A percentile compares a stretch with the other conserved stretches of the same genome.
Evolutionary conservation across 2,113 vertebrate genomes (phyloP).

Genomic region (Zapus hudsonius): DNA sequence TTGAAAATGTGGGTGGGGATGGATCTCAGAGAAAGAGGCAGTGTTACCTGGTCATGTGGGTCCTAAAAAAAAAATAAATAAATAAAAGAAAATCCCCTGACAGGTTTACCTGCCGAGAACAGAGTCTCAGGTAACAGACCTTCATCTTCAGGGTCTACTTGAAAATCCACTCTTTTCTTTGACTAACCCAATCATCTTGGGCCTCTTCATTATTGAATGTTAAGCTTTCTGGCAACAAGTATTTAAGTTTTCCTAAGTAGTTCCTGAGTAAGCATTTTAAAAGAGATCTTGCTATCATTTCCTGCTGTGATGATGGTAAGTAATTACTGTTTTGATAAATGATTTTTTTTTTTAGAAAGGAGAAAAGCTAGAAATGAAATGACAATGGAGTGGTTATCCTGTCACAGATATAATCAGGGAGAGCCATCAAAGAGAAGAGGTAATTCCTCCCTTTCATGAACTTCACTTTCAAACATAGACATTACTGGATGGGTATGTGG

Average conservation of each 20-base stretch:
- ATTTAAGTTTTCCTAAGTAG: neutral
- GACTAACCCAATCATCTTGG: neutral
- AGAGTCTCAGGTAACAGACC: neutral
- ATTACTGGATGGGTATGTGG: neutral
- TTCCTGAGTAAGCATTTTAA: neutral
- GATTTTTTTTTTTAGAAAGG: slow-evolving; percentile 9
- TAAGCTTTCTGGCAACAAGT: neutral
- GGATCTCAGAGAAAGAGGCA: neutral
- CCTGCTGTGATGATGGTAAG: slow-evolving; percentile 36
- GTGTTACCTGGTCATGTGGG: accelerated
- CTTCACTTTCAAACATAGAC: slow-evolving; percentile 18
- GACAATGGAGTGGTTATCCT: slow-evolving; percentile 45
- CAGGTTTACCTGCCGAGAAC: neutral
- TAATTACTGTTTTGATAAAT: slow-evolving; percentile 63
- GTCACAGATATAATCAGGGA: slow-evolving; percentile 58
- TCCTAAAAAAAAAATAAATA: too few relatives aligned
- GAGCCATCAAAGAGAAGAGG: slow-evolving; percentile 20
- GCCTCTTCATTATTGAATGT: neutral
- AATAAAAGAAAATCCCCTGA: too few relatives aligned
- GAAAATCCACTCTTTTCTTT: neutral
- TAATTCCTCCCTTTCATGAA: slow-evolving; percentile 45
- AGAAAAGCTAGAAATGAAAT: slow-evolving; percentile 49
- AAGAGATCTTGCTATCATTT: slow-evolving; percentile 36
- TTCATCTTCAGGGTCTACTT: neutral
- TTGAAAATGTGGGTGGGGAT: neutral